Evolutionary conservation across 92 coral and sea anemone species (phyloP), one percentile per base, ranked within the genome.

Genomic region (Epizoanthus scotinus): DNA sequence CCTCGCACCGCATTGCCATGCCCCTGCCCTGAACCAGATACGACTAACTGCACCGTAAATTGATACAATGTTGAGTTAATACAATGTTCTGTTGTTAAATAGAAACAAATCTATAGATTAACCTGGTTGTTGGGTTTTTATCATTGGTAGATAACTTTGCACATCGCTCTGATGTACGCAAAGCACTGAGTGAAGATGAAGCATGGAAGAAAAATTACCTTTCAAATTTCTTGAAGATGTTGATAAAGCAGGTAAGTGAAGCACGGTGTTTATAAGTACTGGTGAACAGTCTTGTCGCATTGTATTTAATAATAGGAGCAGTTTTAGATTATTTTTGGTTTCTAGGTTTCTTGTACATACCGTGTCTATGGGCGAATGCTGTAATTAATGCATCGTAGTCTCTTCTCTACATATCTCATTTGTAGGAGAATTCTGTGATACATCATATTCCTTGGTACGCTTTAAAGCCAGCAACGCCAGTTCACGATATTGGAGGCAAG

Each of bases 81-180:
- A 31, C 36, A 31, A 31, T 31, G 36, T 31, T 31, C 4, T 31
- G 4, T n/a, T n/a, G n/a, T n/a, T n/a, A n/a, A 31, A 31, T 31
- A 31, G 4, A 31, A 31, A 1, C 36, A 1, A 31, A 34, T 34
- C 6, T 3, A 34, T 34, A 34, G 5, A 34, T 34, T 31, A 31
- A 31, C 36, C 36, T 31, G 36, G 36, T 31, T 34, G 40, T 34
- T 13, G 67, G 47, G n/a, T 2, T 6, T 79, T 70, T 12, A 3
- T 21, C 22, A 22, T 57, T 67, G 12, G 61, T 61, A 95, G 98
- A 93, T 60, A 93, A 82, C 83, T 94, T 74, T 84, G 86, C 98
- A 59, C 95, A 95, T 49, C 87, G 98, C 19, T 78, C 94, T 26
- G 95, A 84, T 28, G 91, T 92, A 40, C 84, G 94, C 21, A 90